Evolutionary conservation across 1,140 invertebrate species (phyloP).

Genomic region (Drosophila mayri): DNA sequence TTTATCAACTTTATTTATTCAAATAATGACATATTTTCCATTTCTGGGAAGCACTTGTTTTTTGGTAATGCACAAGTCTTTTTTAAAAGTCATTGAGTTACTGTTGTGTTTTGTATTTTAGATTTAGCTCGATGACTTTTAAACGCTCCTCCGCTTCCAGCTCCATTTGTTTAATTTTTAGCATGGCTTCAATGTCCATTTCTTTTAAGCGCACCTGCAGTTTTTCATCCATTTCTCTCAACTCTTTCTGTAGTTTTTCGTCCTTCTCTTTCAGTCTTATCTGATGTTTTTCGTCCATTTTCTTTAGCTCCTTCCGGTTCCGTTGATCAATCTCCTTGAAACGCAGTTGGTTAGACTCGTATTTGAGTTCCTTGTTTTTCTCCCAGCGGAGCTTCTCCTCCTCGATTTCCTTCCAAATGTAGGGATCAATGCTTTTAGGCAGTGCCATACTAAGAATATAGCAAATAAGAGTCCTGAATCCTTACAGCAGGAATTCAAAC

Average conservation of each 20-base stretch:
- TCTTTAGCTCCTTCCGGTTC: conserved; percentile 1
- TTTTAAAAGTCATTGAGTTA: background rate
- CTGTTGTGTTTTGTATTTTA: background rate
- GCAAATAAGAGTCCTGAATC: background rate
- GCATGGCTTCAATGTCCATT: conserved; percentile 8
- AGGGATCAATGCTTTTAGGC: conserved; percentile 1
- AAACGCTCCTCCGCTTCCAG: conserved; percentile 14
- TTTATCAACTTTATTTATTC: conserved; percentile 2
- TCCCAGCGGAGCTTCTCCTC: conserved; percentile 8
- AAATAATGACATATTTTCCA: background rate
- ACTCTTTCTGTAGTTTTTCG: background rate
- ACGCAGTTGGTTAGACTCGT: background rate
- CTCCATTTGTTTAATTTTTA: conserved; percentile 18
- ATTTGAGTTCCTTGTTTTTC: conserved; percentile 1
- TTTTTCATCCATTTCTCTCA: conserved; percentile 7
- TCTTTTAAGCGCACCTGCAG: conserved; percentile 1
- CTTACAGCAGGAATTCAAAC: background rate
- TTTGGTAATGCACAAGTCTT: no score
- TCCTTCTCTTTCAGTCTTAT: background rate
- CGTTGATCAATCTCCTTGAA: conserved; percentile 14
- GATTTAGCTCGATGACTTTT: background rate
- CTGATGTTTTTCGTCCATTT: conserved; percentile 3
- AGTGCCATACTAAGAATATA: background rate
- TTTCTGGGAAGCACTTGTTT: background rate
- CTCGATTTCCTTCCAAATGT: conserved; percentile 8